phyloP scores from a whole-genome alignment of 2,888 invertebrate genomes.

The Macaria liturata region DNA sequence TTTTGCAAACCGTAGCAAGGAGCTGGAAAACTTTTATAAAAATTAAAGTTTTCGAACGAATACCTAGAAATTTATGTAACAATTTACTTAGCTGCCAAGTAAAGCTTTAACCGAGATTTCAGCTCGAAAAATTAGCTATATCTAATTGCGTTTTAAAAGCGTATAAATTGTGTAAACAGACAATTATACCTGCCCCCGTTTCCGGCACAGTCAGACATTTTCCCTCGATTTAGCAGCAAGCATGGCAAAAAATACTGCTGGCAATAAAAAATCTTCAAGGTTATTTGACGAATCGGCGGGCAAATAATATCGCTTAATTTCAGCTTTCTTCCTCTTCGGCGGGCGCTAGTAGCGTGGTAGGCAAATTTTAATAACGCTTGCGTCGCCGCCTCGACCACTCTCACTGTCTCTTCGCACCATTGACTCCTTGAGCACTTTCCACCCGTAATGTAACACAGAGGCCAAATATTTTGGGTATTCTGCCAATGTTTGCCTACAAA shows the following conservation, averaged over 20 bases:
- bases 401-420: constrained; percentile 60
- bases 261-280: constrained; percentile 35
- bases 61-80: too few species aligned
- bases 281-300: constrained; percentile 59
- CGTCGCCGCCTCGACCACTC: constrained; percentile 55
- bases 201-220: constrained; percentile 18
- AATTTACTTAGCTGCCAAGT: neutral
- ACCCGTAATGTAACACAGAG: constrained; percentile 49
- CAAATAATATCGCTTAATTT: constrained; percentile 69
- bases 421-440: constrained; percentile 65
- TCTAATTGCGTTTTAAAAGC: constrained; percentile 6
- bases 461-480: constrained; percentile 47
- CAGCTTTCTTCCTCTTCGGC: constrained; percentile 59
- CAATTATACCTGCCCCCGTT: constrained; percentile 7
- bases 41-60: too few species aligned
- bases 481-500: constrained; percentile 30
- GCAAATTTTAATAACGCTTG: constrained; percentile 76
- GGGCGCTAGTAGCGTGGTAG: constrained; percentile 63
- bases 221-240: constrained; percentile 20
- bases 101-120: neutral
- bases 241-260: constrained; percentile 21
- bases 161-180: constrained; percentile 13
- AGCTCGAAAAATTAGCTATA: neutral
- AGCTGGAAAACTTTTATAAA: constrained; percentile 2
- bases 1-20: constrained; percentile 29